These are phyloP conservation scores for Bufo gargarizans DNA, from an alignment of 2,113 vertebrate genomes.

Conservation along the genomic window DNA sequence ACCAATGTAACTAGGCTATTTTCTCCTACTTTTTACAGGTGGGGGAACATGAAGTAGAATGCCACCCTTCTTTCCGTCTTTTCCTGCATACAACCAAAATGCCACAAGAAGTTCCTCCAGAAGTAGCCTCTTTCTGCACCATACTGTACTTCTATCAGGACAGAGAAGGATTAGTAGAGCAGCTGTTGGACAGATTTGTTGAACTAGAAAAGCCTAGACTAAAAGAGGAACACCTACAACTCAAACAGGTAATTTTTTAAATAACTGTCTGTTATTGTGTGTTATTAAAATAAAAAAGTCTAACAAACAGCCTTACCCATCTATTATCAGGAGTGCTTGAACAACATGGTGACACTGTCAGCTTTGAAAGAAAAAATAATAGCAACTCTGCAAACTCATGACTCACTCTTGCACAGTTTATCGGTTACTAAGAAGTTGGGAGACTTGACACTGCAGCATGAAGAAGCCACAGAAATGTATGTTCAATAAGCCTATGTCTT, in stretches of 20 bases:
- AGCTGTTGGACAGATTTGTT: constrained; percentile 30
- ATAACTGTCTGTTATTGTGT: background rate
- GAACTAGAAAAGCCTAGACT: constrained; percentile 44
- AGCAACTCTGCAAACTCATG: constrained; percentile 26
- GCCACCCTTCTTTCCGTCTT: background rate
- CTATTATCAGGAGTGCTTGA: constrained; percentile 42
- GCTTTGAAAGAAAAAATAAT: constrained; percentile 45
- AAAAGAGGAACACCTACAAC: constrained; percentile 36
- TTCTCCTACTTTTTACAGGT: background rate
- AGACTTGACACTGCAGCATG: constrained; percentile 49
- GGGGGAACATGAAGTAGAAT: constrained; percentile 16
- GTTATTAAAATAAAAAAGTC: background rate
- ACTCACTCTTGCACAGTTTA: constrained; percentile 42
- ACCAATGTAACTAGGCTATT: background rate
- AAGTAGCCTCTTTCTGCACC: constrained; percentile 45
- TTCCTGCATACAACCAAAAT: background rate
- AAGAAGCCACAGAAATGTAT: constrained; percentile 56
- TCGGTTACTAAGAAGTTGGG: constrained; percentile 47
- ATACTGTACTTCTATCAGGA: constrained; percentile 30
- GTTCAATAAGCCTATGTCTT: background rate
- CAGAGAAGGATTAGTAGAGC: background rate
- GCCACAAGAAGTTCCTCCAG: constrained; percentile 41
- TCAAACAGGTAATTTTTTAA: constrained; percentile 26
- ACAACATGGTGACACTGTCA: constrained; percentile 48
- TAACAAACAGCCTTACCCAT: background rate